Base-by-base conservation (phyloP, 2,888 invertebrate species). In the Torymus auratus region DNA sequence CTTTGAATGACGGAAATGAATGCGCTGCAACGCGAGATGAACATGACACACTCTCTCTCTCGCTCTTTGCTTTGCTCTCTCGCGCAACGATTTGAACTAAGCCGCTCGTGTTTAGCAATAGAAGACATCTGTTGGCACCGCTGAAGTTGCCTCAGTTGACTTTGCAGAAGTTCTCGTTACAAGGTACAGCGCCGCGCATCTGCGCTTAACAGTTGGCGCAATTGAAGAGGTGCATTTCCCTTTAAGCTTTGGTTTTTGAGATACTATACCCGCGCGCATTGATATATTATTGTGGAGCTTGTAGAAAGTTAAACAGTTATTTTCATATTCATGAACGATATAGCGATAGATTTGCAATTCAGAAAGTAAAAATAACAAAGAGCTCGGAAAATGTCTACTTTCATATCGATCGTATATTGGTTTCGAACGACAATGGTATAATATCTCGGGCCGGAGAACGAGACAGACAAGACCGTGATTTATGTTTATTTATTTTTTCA, bases 81-180 rank as follows among this genome's bases (percentile, higher is more conserved):
- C 11, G 23, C 28, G 28, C 10, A 28, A 69, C 53, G 28, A 69
- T 28, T 56, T 55, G 28, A 28, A 28, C 28, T 23, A 28, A 28
- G 55, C 11, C 20, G 67, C 23, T 13, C 55, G 53, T 1, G 7
- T 20, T 20, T 20, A 20, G 67, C n/a, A 68, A 68, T 23, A 68
- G 53, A 55, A 23, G 67, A 68, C 67, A 68, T 55, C 20, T 68
- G 67, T 68, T 68, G 56, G 69, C 17, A 56, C 23, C 12, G 56
- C 56, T 69, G 15, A 56, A 69, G 55, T 69, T 69, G 28, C 56
- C 23, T 17, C 28, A 17, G 52, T 28, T 56, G 56, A 69, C 55
- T 56, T 69, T 55, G 14, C 28, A 23, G 15, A 28, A 56, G 56
- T 69, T 69, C 17, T 20, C 56, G n/a, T 14, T 67, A 53, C 65